Base-by-base conservation (phyloP, 2,888 invertebrate genomes). In the Bibio marci region DNA sequence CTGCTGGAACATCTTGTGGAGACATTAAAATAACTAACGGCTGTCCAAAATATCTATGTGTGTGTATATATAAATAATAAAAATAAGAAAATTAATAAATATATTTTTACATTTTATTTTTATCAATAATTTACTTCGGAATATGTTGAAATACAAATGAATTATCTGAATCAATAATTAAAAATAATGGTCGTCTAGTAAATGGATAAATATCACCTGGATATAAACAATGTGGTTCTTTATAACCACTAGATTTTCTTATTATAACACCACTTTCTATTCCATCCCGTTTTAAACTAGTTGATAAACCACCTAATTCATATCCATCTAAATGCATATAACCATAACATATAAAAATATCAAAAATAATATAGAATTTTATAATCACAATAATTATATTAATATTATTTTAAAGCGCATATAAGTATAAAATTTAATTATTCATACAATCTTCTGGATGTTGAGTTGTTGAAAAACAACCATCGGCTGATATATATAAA, bases 101-200 rank as follows among this genome's bases (percentile, higher is more conserved):
- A 35, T 4, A 22, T 5, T 35, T n/a, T n/a, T n/a, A n/a, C n/a
- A n/a, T n/a, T n/a, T n/a, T n/a, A n/a, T n/a, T n/a, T n/a, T n/a
- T n/a, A n/a, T n/a, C n/a, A n/a, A n/a, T n/a, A n/a, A n/a, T 3
- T 31, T 31, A 42, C 43, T 67, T 61, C 37, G 91, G 90, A 56
- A 94, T 80, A 57, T 86, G 80, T 68, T 87, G 80, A 65, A 88
- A 90, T 47, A 86, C 82, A 60, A 80, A 81, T 54, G 90, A 90
- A 66, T 92, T 94, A 65, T 92, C 88, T 47, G 92, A 92, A 62
- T 95, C 95, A 48, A 95, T 80, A 46, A 95, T 82, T 43, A 94
- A 71, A 65, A 94, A 90, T 44, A 94, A 69, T 26, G 95, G 94
- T 53, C 86, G 79, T 50, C 95, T 72, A 14, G 90, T 88, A 65